Conservation (phyloP, 2,113 vertebrate genomes). For the Motacilla tschutschensis region DNA sequence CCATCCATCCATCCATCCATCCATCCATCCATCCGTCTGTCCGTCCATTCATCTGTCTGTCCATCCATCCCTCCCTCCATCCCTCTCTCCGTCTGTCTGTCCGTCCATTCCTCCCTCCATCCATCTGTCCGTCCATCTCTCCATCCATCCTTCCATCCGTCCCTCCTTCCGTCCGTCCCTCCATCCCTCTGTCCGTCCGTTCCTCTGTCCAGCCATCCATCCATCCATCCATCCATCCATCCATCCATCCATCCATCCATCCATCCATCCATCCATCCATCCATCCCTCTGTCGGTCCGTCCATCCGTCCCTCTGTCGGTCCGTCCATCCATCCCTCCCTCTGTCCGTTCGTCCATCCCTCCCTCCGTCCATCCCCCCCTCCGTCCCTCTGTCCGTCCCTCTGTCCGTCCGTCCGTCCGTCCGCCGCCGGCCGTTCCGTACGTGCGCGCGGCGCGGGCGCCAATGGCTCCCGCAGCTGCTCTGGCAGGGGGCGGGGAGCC, state of each 20-base stretch:
- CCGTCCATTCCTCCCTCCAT: accelerated
- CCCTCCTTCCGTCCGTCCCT: too few species aligned
- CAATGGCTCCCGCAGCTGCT: slow-evolving; percentile 68
- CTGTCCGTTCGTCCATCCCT: accelerated
- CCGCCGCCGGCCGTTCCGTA: slow-evolving; percentile 10
- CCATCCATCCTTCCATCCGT: too few species aligned
- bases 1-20: too few species aligned
- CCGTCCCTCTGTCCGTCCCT: accelerated
- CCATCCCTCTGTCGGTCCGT: accelerated
- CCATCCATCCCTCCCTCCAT: too few species aligned
- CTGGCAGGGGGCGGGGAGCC: slow-evolving; percentile 63
- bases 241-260: too few species aligned
- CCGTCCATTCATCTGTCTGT: too few species aligned
- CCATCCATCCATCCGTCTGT: too few species aligned
- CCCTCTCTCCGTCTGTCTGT: too few species aligned
- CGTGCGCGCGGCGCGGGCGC: slow-evolving; percentile 59
- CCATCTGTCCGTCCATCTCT: too few species aligned
- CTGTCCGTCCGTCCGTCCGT: neutral
- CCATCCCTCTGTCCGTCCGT: accelerated
- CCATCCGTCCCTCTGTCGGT: accelerated
- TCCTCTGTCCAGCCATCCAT: too few species aligned
- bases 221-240: accelerated
- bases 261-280: accelerated
- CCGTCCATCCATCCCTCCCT: accelerated
- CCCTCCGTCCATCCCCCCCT: accelerated